These are phyloP conservation scores for Hystrix brachyura DNA, from an alignment of 2,113 vertebrate genomes.

Conservation along the genomic window DNA sequence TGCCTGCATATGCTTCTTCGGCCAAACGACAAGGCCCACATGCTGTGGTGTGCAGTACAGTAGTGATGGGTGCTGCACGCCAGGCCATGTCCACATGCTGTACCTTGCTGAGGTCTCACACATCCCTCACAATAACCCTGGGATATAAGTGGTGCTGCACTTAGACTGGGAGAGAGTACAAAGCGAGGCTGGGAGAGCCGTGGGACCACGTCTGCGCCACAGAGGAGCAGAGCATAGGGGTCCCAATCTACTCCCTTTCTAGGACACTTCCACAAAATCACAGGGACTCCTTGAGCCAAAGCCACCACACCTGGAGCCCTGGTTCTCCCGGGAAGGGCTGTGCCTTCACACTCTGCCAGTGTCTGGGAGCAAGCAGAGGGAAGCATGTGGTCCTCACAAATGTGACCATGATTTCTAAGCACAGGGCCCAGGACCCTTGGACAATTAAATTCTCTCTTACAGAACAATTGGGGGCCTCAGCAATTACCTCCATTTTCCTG, in stretches of 20 bases:
- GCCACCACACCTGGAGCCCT: background rate
- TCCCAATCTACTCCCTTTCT: background rate
- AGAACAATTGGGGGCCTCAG: background rate
- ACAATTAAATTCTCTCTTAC: background rate
- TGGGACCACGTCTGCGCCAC: background rate
- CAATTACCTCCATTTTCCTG: background rate
- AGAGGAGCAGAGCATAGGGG: background rate
- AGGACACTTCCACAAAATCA: background rate
- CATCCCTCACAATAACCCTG: background rate
- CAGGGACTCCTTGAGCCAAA: background rate
- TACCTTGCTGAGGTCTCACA: background rate
- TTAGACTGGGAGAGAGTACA: background rate
- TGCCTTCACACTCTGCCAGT: background rate
- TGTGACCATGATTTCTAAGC: background rate
- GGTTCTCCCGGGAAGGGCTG: background rate
- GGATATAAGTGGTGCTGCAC: background rate
- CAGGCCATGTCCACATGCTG: background rate
- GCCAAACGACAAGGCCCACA: background rate
- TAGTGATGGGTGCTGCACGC: accelerated
- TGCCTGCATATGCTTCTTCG: background rate
- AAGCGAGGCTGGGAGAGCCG: background rate
- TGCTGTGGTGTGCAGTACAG: accelerated
- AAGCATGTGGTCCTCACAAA: background rate
- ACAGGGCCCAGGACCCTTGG: no score
- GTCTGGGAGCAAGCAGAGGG: background rate